phyloP scores from a whole-genome alignment of 1,140 invertebrate genomes.

The Daktulosphaira vitifoliae region DNA sequence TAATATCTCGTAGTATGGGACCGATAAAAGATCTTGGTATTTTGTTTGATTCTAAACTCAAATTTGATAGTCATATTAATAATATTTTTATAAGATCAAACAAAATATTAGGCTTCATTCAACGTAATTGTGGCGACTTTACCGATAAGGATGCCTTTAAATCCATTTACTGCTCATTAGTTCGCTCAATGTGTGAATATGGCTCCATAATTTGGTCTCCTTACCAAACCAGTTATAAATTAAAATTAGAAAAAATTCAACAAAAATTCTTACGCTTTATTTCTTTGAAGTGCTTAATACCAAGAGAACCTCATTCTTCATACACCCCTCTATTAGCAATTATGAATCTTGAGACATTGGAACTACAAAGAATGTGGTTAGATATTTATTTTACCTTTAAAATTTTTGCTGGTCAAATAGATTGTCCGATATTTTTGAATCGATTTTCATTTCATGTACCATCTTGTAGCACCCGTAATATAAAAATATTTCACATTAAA shows the following conservation, averaged over 20 bases:
- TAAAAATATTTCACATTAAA: neutral
- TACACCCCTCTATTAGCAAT: neutral
- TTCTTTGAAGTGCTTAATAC: neutral
- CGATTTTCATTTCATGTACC: neutral
- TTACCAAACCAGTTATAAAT: neutral
- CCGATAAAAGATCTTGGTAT: neutral
- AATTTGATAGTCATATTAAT: neutral
- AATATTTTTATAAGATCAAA: conserved; percentile 7
- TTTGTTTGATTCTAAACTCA: neutral
- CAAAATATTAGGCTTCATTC: neutral
- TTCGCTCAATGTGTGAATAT: conserved; percentile 2
- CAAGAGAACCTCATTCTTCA: neutral
- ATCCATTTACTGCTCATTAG: neutral
- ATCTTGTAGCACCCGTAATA: neutral
- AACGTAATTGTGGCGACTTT: neutral
- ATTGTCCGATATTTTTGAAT: neutral
- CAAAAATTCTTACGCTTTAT: neutral
- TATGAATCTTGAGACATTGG: neutral
- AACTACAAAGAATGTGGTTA: neutral
- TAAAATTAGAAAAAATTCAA: neutral
- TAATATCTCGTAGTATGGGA: neutral
- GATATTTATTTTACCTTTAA: neutral
- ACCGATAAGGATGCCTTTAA: conserved; percentile 12
- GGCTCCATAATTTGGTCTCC: neutral
- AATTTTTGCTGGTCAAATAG: neutral